A percentile compares a stretch with the other conserved stretches of the same genome.
Evolutionary conservation across 2,113 vertebrate species (phyloP).

Genomic region (Chaetura pelagica): DNA sequence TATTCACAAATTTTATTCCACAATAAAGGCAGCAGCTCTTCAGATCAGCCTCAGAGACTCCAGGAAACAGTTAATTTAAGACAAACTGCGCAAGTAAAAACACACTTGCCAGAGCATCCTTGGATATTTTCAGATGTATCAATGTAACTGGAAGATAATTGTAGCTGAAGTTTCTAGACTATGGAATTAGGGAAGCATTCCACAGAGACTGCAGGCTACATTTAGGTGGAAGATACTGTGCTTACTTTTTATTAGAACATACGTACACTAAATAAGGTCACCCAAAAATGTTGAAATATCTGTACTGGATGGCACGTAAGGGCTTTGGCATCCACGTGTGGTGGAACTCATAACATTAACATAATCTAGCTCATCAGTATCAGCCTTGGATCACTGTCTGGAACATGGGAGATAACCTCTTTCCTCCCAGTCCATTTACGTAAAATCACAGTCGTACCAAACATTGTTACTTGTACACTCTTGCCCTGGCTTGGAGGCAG

Average conservation of each 20-base stretch:
- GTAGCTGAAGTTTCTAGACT: not conserved
- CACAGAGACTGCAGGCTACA: not conserved
- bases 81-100: not conserved
- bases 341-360: not conserved
- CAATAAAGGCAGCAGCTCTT: not conserved
- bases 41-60: not conserved
- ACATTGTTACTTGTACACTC: not conserved
- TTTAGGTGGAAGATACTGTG: not conserved
- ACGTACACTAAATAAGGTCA: not conserved
- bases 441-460: accelerated
- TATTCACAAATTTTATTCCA: not conserved
- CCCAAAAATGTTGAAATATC: not conserved
- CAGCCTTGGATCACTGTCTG: not conserved
- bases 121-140: not conserved
- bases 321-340: not conserved
- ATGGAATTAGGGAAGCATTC: not conserved
- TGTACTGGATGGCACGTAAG: not conserved
- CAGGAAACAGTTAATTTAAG: not conserved
- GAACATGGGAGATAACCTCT: not conserved
- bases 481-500: conserved; percentile 14
- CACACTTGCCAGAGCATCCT: not conserved
- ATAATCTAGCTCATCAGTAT: not conserved
- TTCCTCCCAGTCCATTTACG: not conserved
- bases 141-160: not conserved
- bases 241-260: not conserved